Conservation (phyloP, 2,888 invertebrate genomes). For the Rotaria macrura region DNA sequence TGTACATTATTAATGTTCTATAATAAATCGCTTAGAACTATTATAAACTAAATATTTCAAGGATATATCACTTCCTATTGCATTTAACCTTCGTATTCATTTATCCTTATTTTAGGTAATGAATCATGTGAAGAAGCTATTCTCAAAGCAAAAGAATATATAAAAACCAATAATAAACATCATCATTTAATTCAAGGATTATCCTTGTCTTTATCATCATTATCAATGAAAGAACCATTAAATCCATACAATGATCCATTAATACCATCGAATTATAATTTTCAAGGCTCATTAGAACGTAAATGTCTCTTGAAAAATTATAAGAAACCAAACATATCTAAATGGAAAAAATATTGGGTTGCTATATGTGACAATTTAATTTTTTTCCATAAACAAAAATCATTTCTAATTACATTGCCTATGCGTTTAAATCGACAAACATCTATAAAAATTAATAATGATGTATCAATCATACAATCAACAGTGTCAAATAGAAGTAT, state of each 20-base stretch:
- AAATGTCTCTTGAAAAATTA: constrained; percentile 31
- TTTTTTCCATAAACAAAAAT: constrained; percentile 4
- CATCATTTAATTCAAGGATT: not conserved
- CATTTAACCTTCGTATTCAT: not conserved
- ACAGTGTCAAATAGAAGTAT: not conserved
- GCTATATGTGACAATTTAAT: constrained; percentile 14
- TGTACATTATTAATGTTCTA: too few species aligned
- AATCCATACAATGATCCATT: constrained; percentile 13
- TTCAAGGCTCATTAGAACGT: constrained; percentile 22
- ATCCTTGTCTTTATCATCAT: not conserved
- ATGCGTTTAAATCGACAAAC: not conserved
- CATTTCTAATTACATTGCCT: constrained; percentile 4
- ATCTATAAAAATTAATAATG: not conserved
- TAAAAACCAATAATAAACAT: not conserved
- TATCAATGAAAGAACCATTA: constrained; percentile 22
- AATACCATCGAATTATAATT: constrained; percentile 8
- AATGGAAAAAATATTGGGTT: constrained; percentile 33
- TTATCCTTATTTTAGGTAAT: not conserved
- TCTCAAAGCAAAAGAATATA: not conserved
- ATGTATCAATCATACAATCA: not conserved
- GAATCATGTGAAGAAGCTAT: not conserved
- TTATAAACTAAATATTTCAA: too few species aligned
- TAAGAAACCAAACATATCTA: constrained; percentile 25
- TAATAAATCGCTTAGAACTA: too few species aligned
- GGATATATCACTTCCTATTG: too few species aligned